Evolutionary conservation across 2,888 invertebrate species (phyloP), one percentile per base, ranked within the genome.

Genomic region (Rapana venosa): DNA sequence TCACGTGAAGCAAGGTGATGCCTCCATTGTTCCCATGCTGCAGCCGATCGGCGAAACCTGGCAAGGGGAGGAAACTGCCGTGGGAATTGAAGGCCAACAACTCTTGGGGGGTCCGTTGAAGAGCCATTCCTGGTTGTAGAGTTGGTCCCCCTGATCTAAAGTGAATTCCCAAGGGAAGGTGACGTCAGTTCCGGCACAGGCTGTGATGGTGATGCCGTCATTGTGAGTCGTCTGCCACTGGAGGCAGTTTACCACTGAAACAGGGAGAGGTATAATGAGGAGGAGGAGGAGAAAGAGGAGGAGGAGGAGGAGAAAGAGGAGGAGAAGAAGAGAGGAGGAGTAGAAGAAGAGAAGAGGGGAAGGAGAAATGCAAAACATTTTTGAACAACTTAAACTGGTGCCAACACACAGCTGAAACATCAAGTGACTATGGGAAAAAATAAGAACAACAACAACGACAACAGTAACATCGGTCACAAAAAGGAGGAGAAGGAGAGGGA

Each of bases 31-130:
- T 26, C 30, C 56, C 84, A 32, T 58, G 84, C 58, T n/a, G 30
- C 30, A 84, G 4, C 15, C 84, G 84, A 20, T 22, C 84, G 22
- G 84, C n/a, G 58, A 58, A 58, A 6, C 15, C 47, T 2, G 84
- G 15, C 56, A 84, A 15, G 30, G 58, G n/a, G 30, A 84, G 30
- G 84, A 84, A 84, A 30, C 36, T 56, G 15, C 84, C 84, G 84
- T 84, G 84, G 15, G 84, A 84, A n/a, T 58, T 58, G 58, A 84
- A 84, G 22, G 84, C 84, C 30, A 84, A 8, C 22, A 84, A n/a
- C 11, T 58, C 30, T 22, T 56, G 20, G 11, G 84, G 56, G 56
- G 84, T 0, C 56, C 58, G n/a, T 56, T 58, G 84, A 84, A 56
- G 1, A 84, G 56, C 84, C 84, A 84, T 17, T 84, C 84, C n/a